These are phyloP conservation scores for Sprattus sprattus DNA, from an alignment of 2,113 vertebrate genomes.

Conservation along the genomic window DNA sequence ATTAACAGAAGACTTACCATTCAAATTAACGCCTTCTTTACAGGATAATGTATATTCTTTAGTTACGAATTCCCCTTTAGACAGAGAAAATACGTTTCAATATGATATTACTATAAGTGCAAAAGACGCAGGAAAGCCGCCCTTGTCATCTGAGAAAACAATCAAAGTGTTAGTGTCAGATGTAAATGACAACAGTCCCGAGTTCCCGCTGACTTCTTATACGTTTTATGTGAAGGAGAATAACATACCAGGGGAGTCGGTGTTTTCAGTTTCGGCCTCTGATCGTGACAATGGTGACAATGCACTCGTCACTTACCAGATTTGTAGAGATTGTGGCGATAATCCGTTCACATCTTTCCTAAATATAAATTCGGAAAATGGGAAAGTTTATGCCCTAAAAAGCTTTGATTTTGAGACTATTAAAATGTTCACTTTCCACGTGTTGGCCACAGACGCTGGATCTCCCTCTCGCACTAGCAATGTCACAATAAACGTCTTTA, in stretches of 20 bases:
- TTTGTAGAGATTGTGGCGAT: slow-evolving; percentile 41
- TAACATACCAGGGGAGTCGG: slow-evolving; percentile 46
- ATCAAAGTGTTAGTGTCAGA: slow-evolving; percentile 57
- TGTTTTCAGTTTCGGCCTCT: slow-evolving; percentile 54
- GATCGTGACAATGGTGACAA: slow-evolving; percentile 54
- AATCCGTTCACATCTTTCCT: slow-evolving; percentile 39
- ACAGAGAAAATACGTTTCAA: slow-evolving; percentile 49
- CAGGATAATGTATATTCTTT: slow-evolving; percentile 58
- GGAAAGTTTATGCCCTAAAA: slow-evolving; percentile 53
- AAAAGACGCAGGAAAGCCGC: slow-evolving; percentile 53
- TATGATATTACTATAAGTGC: slow-evolving; percentile 53
- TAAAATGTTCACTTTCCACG: slow-evolving; percentile 55
- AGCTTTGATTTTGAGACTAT: slow-evolving; percentile 60
- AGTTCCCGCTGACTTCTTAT: slow-evolving; percentile 52
- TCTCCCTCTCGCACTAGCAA: slow-evolving; percentile 47
- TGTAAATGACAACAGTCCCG: slow-evolving; percentile 63
- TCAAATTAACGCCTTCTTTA: slow-evolving; percentile 44
- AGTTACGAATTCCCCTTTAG: slow-evolving; percentile 45
- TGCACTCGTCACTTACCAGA: slow-evolving; percentile 53
- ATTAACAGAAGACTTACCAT: slow-evolving; percentile 57
- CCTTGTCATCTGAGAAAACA: slow-evolving; percentile 39
- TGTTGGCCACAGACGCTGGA: slow-evolving; percentile 48
- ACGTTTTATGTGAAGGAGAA: slow-evolving; percentile 56
- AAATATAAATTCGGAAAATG: slow-evolving; percentile 63
- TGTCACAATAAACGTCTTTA: slow-evolving; percentile 49